Evolutionary conservation across 1,140 invertebrate species (phyloP), one percentile per base, ranked within the genome.

Genomic region (Lordiphosa clarofinis): DNA sequence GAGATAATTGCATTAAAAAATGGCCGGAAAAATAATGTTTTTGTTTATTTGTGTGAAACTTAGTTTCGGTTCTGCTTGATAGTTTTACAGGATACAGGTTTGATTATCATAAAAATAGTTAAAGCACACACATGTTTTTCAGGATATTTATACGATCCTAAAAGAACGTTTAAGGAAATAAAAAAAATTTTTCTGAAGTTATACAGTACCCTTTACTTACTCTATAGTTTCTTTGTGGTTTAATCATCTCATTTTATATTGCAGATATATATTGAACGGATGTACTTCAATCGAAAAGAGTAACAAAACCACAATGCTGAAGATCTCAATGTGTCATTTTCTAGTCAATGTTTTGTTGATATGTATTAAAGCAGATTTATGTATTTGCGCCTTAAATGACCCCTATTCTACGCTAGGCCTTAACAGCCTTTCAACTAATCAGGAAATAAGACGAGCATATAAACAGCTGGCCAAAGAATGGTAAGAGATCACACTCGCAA

Each of bases 381-480:
- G 61, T 12, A 8, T 35, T 1, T 42, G 55, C 10, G 11, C 36
- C 11, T 11, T 48, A 7, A 61, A 39, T 12, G 54, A 71, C 36
- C 95, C 97, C 4, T 99, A 99, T 88, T 91, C 94, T 88, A 93
- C 96, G 75, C 90, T 99, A 33, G 96, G 95, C 1, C 91, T 99
- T 37, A 90, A 92, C 52, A 93, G 91, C 75, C 91, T 92, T 69
- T 95, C 96, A 1, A 92, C 92, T 9, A 73, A 93, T 5, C 91
- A 93, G 68, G 96, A 98, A 75, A 97, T 99, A 54, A 92, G 95
- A 70, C 94, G 94, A 87, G 95, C 96, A 0, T 99, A 98, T 78
- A 97, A 96, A 86, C 93, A 94, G 84, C 89, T 97, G 58, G 97
- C 94, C 2, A 96, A 95, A 90, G 94, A 96, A 93, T 98, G 96